phyloP scores from a whole-genome alignment of 2,888 invertebrate species.

The Rhorus exstirpatorius region DNA sequence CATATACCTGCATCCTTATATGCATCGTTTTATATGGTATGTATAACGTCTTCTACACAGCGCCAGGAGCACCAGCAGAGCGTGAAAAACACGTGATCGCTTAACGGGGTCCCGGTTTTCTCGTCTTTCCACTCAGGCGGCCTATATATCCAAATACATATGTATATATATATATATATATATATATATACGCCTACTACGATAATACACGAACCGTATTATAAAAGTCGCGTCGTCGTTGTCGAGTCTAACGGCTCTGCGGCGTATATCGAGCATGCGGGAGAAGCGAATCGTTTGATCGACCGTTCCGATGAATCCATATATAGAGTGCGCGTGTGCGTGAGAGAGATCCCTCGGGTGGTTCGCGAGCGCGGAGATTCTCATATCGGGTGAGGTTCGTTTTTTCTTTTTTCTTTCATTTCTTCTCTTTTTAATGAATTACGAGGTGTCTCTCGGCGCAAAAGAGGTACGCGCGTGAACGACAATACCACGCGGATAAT shows the following conservation, averaged over 20 bases:
- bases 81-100: conserved; percentile 79
- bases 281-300: conserved; percentile 61
- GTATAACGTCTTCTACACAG: not conserved
- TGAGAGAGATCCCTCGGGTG: not conserved
- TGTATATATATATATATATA: not conserved
- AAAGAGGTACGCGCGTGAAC: conserved; percentile 9
- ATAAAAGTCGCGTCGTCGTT: conserved; percentile 76
- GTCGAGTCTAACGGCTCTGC: conserved; percentile 69
- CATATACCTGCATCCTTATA: no score
- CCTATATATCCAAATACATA: conserved; percentile 55
- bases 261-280: conserved; percentile 37
- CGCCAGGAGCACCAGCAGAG: conserved; percentile 69
- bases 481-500: conserved; percentile 23
- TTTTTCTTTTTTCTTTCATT: not conserved
- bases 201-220: conserved; percentile 20
- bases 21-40: no score
- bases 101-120: conserved; percentile 69
- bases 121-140: conserved; percentile 76
- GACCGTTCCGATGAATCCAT: conserved; percentile 60
- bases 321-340: conserved; percentile 6
- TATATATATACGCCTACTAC: conserved; percentile 15
- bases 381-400: not conserved
- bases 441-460: conserved; percentile 31
- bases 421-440: conserved; percentile 35
- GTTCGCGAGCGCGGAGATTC: not conserved